These are phyloP conservation scores for Electrona antarctica DNA, from an alignment of 2,113 vertebrate species.

Conservation along the genomic window DNA sequence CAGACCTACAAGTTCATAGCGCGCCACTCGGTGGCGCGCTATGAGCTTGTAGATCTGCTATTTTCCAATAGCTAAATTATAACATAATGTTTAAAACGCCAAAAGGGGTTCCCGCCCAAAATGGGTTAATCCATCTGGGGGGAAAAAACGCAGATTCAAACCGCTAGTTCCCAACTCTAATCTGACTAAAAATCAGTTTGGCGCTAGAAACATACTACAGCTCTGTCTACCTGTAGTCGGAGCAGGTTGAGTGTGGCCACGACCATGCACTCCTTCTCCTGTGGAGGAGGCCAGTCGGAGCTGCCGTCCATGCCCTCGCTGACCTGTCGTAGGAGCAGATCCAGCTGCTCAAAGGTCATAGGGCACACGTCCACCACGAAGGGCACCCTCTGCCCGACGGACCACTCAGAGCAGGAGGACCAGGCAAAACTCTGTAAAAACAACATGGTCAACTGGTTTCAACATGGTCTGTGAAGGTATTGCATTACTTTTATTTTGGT, in stretches of 20 bases:
- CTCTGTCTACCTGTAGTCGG: slow-evolving; percentile 86
- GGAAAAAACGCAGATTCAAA: neutral
- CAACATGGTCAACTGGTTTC: neutral
- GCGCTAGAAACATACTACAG: neutral
- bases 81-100: no score
- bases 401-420: slow-evolving; percentile 98
- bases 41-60: no score
- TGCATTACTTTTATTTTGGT: no score
- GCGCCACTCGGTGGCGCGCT: no score
- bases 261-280: slow-evolving; percentile 97
- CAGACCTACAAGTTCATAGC: no score
- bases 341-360: slow-evolving; percentile 95
- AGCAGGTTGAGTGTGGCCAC: slow-evolving; percentile 93
- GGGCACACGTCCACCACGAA: slow-evolving; percentile 97
- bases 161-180: neutral
- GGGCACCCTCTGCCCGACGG: slow-evolving; percentile 92
- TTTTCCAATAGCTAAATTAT: no score
- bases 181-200: neutral
- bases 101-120: no score
- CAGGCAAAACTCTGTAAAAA: slow-evolving; percentile 87
- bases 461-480: no score
- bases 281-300: slow-evolving; percentile 95
- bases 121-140: no score
- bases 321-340: slow-evolving; percentile 92
- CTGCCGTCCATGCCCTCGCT: slow-evolving; percentile 97